Evolutionary conservation across 2,113 vertebrate genomes (phyloP).

Genomic region (Crotalus viridis): DNA sequence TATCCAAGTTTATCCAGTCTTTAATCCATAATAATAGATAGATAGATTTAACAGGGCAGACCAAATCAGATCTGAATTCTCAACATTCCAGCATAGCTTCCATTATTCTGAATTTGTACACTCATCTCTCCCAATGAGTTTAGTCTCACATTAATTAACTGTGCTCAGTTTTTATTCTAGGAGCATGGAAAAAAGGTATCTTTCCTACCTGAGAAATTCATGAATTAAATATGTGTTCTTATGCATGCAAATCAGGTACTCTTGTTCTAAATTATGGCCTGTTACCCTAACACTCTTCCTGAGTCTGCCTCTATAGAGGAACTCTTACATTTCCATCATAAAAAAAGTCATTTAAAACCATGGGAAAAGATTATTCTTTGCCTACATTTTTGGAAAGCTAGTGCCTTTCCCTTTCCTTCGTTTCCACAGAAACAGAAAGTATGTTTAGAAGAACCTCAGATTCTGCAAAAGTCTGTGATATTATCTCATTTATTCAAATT

Average conservation of each 20-base stretch:
- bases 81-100: background rate
- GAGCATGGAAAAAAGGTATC: background rate
- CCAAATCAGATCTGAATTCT: background rate
- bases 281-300: background rate
- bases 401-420: background rate
- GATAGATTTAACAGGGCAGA: background rate
- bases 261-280: background rate
- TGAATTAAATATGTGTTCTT: background rate
- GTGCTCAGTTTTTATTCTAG: background rate
- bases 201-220: background rate
- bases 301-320: background rate
- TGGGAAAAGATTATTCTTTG: background rate
- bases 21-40: background rate
- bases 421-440: background rate
- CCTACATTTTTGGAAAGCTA: background rate
- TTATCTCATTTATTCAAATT: conserved; percentile 12
- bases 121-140: background rate
- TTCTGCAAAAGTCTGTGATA: background rate
- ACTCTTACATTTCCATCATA: background rate
- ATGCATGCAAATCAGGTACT: background rate
- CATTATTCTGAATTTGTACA: background rate
- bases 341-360: background rate
- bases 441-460: background rate
- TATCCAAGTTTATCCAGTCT: too few species aligned
- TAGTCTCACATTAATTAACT: background rate